Base-by-base conservation (phyloP, 2,113 vertebrate genomes). In the Gambusia holbrooki region DNA sequence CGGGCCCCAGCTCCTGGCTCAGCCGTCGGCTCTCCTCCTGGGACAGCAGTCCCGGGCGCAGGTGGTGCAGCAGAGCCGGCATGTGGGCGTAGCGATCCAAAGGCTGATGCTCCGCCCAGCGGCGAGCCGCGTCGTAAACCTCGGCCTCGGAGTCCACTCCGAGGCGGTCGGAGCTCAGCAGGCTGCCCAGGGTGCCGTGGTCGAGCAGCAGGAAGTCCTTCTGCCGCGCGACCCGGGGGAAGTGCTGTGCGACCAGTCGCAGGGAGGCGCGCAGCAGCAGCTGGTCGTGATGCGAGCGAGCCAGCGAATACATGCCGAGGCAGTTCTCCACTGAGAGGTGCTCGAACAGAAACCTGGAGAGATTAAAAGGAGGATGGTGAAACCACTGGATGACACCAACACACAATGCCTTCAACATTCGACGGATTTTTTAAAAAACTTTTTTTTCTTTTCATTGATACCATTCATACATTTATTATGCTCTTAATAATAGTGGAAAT, bases 261-360 rank as follows among this genome's bases (percentile, higher is more conserved):
- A 95, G 74, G n/a, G 95, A 94, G 45, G 94, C 95, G 11, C 94
- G 92, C 62, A 96, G 93, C 45, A 96, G 91, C 22, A 94, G 93
- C 88, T 94, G 94, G 88, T 95, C 93, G 4, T 96, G 95, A 75
- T 96, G 95, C 2, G 94, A 94, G 60, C 94, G 94, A 37, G 95
- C 95, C 86, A 96, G 86, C 40, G 94, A 95, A 83, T 96, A 96
- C 94, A 95, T 95, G 17, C 94, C 94, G 70, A 96, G 81, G 65
- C 95, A 96, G 86, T 95, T 96, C 62, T 95, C 95, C 88, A 94
- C 93, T 0, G 94, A 94, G 35, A 96, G 90, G 81, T 95, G 93
- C 80, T 96, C 93, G 66, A 95, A 95, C 0, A 96, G 89, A 82
- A 95, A 96, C 87, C 95, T 96, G 76, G 19, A 61, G 54, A 32